Conservation (phyloP, 1,140 invertebrate species). For the Heliconius hermathena region DNA sequence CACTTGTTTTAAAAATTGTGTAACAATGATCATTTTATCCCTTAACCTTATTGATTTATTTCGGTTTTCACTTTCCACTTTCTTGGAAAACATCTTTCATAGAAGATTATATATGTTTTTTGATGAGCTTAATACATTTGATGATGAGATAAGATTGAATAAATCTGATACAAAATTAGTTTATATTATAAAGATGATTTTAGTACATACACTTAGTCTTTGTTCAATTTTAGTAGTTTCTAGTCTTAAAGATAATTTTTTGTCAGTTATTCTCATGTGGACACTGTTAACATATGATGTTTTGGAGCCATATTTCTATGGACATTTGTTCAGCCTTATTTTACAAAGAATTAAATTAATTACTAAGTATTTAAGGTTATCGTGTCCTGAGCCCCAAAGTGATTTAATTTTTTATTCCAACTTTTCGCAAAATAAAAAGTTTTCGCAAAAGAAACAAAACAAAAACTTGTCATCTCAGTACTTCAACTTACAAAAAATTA, state of each 20-base stretch:
- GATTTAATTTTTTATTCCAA: not conserved
- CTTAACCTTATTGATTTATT: not conserved
- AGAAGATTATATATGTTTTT: slow-evolving; percentile 12
- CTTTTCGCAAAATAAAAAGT: not conserved
- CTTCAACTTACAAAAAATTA: slow-evolving; percentile 50
- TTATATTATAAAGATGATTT: not conserved
- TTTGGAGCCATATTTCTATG: slow-evolving; percentile 20
- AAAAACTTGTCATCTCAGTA: not conserved
- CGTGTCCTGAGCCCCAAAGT: not conserved
- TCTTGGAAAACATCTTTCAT: not conserved
- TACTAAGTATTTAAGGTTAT: slow-evolving; percentile 9
- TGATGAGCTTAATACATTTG: not conserved
- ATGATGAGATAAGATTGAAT: not conserved
- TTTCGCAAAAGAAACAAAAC: not conserved
- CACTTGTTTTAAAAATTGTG: not conserved
- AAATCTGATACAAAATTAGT: not conserved
- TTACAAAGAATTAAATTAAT: slow-evolving; percentile 22
- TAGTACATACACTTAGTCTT: not conserved
- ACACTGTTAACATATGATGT: not conserved
- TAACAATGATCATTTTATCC: not conserved
- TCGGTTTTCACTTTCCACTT: not conserved
- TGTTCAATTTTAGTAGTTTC: not conserved
- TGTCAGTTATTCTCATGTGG: not conserved
- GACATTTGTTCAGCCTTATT: slow-evolving; percentile 24
- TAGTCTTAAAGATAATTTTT: not conserved